These are phyloP conservation scores for Gnathonemus longibarbis DNA, from an alignment of 2,113 vertebrate species.

Conservation along the genomic window DNA sequence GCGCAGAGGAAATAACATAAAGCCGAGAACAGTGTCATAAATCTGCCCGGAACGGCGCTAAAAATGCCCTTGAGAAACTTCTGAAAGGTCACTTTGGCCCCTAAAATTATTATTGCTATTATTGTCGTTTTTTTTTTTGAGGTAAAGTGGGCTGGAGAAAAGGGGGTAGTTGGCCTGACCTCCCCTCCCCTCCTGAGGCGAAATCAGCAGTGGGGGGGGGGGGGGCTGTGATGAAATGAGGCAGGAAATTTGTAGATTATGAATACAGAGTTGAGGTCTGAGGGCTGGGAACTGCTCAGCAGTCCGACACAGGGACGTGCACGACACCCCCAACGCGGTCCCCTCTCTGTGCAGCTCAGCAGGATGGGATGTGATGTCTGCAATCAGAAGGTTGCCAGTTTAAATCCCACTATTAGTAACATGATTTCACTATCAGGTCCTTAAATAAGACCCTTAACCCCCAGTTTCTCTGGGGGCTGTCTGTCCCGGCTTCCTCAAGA, in stretches of 20 bases:
- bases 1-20: slow-evolving; percentile 19
- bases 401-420: background rate
- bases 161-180: background rate
- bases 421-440: background rate
- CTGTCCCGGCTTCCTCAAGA: background rate
- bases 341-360: background rate
- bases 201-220: background rate
- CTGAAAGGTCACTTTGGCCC: slow-evolving; percentile 20
- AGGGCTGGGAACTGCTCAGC: background rate
- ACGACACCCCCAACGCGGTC: background rate
- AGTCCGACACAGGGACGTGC: background rate
- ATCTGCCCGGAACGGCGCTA: slow-evolving; percentile 23
- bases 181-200: background rate
- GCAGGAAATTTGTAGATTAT: slow-evolving; percentile 29
- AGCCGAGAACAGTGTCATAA: slow-evolving; percentile 25
- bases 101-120: background rate
- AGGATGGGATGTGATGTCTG: background rate
- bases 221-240: slow-evolving; percentile 15
- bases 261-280: slow-evolving; percentile 11
- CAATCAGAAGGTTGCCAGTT: background rate
- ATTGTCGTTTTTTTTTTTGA: background rate
- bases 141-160: background rate
- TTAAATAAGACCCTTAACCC: background rate
- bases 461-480: background rate
- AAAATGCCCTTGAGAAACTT: slow-evolving; percentile 25